Conservation (phyloP, 2,888 invertebrate genomes). For the Melieria omissa region DNA sequence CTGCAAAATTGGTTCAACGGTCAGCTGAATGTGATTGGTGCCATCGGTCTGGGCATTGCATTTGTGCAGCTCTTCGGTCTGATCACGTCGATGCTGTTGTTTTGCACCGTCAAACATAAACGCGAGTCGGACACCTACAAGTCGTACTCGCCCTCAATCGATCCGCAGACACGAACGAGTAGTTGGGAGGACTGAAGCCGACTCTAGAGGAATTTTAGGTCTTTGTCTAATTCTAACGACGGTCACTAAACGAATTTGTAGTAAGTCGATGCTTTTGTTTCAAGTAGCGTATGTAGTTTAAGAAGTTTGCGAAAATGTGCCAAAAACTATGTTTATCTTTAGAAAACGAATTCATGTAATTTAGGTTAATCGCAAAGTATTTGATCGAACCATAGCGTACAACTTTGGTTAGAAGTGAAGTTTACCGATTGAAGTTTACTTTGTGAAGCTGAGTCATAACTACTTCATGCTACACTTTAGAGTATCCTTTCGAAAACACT, state of each 20-base stretch:
- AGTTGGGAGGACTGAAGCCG: slow-evolving; percentile 67
- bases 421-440: no score
- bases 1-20: slow-evolving; percentile 82
- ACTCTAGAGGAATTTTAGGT: slow-evolving; percentile 44
- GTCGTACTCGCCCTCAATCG: slow-evolving; percentile 71
- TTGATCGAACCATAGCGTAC: no score
- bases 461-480: no score
- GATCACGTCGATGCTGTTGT: slow-evolving; percentile 80
- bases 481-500: no score
- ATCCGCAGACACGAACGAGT: slow-evolving; percentile 66
- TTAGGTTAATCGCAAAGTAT: no score
- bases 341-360: no score
- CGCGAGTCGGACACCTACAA: slow-evolving; percentile 76
- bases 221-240: slow-evolving; percentile 15
- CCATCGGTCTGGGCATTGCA: slow-evolving; percentile 79
- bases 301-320: slow-evolving; percentile 52
- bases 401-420: no score
- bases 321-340: slow-evolving; percentile 52
- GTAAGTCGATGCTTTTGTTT: background rate
- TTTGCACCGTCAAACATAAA: slow-evolving; percentile 78
- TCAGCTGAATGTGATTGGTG: slow-evolving; percentile 82
- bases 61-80: slow-evolving; percentile 83
- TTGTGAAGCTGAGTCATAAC: no score
- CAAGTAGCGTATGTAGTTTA: slow-evolving; percentile 19
- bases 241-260: background rate